phyloP scores from a whole-genome alignment of 2,797 vertebrate genomes.

The Ciconia nigra region DNA sequence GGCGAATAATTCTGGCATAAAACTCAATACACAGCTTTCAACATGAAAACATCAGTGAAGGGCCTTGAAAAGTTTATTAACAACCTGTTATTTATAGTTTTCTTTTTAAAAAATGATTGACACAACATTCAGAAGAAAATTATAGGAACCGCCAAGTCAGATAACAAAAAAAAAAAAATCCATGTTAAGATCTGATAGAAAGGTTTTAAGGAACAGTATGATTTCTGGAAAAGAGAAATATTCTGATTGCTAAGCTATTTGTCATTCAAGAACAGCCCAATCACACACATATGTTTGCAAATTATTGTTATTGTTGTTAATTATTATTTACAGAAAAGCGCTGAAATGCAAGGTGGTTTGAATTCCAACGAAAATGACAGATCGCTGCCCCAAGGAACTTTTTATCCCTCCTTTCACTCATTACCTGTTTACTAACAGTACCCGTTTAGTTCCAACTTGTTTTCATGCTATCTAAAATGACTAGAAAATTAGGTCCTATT shows the following conservation, averaged over 20 bases:
- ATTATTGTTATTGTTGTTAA: slow-evolving; percentile 55
- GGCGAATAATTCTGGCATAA: slow-evolving; percentile 46
- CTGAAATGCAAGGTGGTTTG: slow-evolving; percentile 28
- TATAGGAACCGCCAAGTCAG: neutral
- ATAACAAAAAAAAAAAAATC: neutral
- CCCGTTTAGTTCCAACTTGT: slow-evolving; percentile 2
- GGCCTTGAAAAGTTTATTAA: slow-evolving; percentile 57
- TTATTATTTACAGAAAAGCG: slow-evolving; percentile 46
- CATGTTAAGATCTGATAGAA: slow-evolving; percentile 1
- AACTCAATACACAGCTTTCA: slow-evolving; percentile 13
- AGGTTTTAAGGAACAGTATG: neutral
- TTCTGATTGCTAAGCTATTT: slow-evolving; percentile 3
- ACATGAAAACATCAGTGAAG: slow-evolving; percentile 35
- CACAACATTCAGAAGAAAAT: slow-evolving; percentile 41
- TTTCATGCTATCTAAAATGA: slow-evolving; percentile 47
- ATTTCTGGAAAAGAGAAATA: neutral
- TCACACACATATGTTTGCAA: slow-evolving; percentile 28
- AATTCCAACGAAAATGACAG: slow-evolving; percentile 31
- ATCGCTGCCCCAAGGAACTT: neutral
- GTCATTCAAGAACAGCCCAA: slow-evolving; percentile 7
- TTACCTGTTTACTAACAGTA: slow-evolving; percentile 50
- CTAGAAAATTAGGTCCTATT: slow-evolving; percentile 64
- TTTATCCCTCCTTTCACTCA: slow-evolving; percentile 17
- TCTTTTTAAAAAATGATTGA: slow-evolving; percentile 23
- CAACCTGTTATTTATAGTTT: slow-evolving; percentile 50